A percentile compares a stretch with the other conserved stretches of the same genome.
phyloP scores from a whole-genome alignment of 2,113 vertebrate genomes.

The Tetrao urogallus region DNA sequence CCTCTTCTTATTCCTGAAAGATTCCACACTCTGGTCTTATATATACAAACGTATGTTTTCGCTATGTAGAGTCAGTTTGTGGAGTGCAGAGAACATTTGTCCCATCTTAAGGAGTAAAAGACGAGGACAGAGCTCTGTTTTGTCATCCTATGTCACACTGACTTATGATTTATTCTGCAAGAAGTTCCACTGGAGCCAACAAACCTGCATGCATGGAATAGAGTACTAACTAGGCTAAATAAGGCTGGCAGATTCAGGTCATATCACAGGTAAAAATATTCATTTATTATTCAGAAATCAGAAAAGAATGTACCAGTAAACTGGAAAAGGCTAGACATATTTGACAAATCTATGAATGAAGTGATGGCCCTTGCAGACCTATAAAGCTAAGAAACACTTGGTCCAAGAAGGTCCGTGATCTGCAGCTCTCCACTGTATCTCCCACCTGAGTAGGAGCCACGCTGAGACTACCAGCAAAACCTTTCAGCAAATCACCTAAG shows the following conservation, averaged over 20 bases:
- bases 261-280: not conserved
- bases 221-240: not conserved
- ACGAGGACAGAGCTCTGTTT: not conserved
- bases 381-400: not conserved
- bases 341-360: not conserved
- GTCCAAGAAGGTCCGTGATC: not conserved
- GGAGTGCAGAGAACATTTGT: not conserved
- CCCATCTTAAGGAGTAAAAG: not conserved
- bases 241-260: not conserved
- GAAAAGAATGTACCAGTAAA: not conserved
- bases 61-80: not conserved
- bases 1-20: not conserved
- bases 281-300: constrained; percentile 4
- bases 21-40: not conserved
- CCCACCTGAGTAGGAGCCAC: not conserved
- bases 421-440: not conserved
- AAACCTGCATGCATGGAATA: not conserved
- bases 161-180: not conserved
- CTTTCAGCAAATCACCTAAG: not conserved
- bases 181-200: not conserved
- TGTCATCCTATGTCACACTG: not conserved
- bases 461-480: not conserved
- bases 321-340: not conserved
- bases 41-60: not conserved
- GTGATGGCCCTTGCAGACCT: not conserved